Conservation (phyloP, 2,113 vertebrate genomes). For the Clarias batrachus region DNA sequence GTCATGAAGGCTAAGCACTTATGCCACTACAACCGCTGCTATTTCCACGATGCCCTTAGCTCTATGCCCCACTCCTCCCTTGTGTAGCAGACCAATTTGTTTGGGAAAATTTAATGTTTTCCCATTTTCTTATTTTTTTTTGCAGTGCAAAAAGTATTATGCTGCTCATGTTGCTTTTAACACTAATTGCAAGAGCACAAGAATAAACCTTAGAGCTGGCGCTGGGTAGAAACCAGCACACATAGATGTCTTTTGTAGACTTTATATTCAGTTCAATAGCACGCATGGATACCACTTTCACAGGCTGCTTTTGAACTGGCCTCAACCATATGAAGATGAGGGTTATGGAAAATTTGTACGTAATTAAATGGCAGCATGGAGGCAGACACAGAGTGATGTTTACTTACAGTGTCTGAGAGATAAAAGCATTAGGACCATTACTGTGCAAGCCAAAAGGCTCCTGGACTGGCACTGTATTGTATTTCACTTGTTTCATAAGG, state of each 20-base stretch:
- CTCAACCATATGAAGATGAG: constrained; percentile 51
- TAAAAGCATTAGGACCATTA: constrained; percentile 64
- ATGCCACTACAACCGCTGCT: constrained; percentile 23
- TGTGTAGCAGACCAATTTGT: constrained; percentile 3
- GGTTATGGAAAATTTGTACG: constrained; percentile 47
- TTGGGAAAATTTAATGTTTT: background rate
- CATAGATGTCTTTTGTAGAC: background rate
- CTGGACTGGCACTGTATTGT: constrained; percentile 55
- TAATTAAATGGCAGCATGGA: constrained; percentile 55
- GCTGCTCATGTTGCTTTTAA: background rate
- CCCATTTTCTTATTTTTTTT: background rate
- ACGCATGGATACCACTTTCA: constrained; percentile 24
- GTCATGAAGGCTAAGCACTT: constrained; percentile 59
- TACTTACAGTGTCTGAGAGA: constrained; percentile 55
- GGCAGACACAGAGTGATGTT: constrained; percentile 52
- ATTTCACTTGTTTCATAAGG: constrained; percentile 53
- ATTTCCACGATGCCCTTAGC: background rate
- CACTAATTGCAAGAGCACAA: background rate
- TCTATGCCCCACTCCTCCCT: background rate
- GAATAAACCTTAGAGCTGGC: background rate
- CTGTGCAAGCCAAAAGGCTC: constrained; percentile 47
- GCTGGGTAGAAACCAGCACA: constrained; percentile 7
- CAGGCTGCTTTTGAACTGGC: constrained; percentile 36
- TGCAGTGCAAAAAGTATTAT: background rate
- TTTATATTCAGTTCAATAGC: background rate